Percentiles rank a stretch among this genome's conserved stretches.
These are phyloP conservation scores for Lasiurus cinereus DNA, from an alignment of 2,113 vertebrate species.

Conservation along the genomic window DNA sequence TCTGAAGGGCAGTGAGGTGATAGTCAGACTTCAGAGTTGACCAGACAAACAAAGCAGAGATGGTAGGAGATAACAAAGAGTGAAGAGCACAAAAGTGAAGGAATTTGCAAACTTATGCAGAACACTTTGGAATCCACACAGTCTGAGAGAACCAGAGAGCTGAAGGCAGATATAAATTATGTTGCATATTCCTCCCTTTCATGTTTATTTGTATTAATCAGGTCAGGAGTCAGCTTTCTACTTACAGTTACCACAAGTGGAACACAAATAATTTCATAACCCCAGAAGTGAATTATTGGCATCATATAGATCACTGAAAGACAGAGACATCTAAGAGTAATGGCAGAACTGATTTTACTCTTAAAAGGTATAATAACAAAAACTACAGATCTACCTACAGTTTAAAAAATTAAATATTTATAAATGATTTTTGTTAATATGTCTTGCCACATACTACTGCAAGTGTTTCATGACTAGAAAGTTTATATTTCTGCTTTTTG, in stretches of 20 bases:
- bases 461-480: conserved; percentile 20
- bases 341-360: no score
- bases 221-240: background rate
- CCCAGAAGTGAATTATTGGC: background rate
- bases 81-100: background rate
- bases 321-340: background rate
- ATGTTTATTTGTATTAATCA: background rate
- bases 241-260: background rate
- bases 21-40: background rate
- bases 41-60: background rate
- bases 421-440: conserved; percentile 6
- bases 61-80: background rate
- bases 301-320: background rate
- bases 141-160: background rate
- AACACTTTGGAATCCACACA: background rate
- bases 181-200: background rate
- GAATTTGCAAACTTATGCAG: background rate
- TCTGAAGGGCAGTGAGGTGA: conserved; percentile 52
- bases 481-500: background rate
- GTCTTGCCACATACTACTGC: background rate
- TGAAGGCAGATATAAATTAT: background rate
- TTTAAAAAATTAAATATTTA: conserved; percentile 23
- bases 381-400: background rate
- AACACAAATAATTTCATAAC: conserved; percentile 17
- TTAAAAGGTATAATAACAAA: background rate